Conservation (phyloP, 2,888 invertebrate species). For the Neria commutata region DNA sequence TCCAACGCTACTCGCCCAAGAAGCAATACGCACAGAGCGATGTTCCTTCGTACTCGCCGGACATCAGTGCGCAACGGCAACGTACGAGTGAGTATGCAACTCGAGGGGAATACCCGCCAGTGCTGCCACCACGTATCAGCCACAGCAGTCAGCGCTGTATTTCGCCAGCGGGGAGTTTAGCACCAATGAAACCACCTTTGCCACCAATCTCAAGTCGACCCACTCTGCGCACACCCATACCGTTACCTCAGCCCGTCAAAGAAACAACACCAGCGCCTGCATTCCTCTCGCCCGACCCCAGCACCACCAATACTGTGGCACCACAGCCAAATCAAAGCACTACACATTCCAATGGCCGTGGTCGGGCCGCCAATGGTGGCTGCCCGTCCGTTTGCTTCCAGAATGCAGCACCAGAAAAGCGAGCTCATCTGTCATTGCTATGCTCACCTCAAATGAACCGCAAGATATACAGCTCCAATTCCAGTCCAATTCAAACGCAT, state of each 20-base stretch:
- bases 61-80: conserved; percentile 1
- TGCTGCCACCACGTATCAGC: conserved; percentile 51
- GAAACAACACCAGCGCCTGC: conserved; percentile 65
- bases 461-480: conserved; percentile 40
- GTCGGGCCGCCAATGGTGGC: conserved; percentile 44
- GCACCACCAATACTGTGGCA: conserved; percentile 40
- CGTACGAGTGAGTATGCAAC: not conserved
- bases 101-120: conserved; percentile 41
- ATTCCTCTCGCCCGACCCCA: conserved; percentile 31
- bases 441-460: conserved; percentile 67
- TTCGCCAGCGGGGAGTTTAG: conserved; percentile 56
- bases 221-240: conserved; percentile 63
- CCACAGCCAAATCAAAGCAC: conserved; percentile 35
- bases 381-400: conserved; percentile 42
- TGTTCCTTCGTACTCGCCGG: conserved; percentile 24
- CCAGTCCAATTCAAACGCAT: conserved; percentile 11
- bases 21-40: conserved; percentile 49
- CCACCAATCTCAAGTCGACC: conserved; percentile 69
- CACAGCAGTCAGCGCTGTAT: conserved; percentile 26
- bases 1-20: conserved; percentile 56
- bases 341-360: conserved; percentile 52
- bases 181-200: conserved; percentile 75
- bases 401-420: conserved; percentile 37
- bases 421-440: conserved; percentile 56
- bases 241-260: conserved; percentile 63